phyloP scores from a whole-genome alignment of 2,888 invertebrate genomes.

The Glaucopsyche alexis region DNA sequence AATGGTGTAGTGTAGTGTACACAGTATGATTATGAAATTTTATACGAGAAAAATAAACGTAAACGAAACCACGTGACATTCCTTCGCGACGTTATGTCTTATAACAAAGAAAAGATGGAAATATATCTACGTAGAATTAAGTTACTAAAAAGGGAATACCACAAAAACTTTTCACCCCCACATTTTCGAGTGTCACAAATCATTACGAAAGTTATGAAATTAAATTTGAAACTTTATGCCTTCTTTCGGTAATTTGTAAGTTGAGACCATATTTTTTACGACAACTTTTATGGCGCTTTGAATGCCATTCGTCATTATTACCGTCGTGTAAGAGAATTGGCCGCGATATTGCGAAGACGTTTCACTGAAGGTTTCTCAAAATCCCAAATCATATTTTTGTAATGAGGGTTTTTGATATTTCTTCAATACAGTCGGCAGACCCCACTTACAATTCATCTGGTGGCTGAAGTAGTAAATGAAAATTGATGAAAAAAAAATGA shows the following conservation, averaged over 20 bases:
- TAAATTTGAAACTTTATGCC: conserved; percentile 17
- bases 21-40: no score
- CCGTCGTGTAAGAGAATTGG: background rate
- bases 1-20: no score
- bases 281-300: conserved; percentile 9
- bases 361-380: background rate
- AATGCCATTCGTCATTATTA: conserved; percentile 17
- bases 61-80: no score
- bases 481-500: no score
- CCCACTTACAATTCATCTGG: no score
- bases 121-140: background rate
- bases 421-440: no score
- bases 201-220: conserved; percentile 18
- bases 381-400: background rate
- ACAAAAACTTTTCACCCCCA: conserved; percentile 8
- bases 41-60: no score
- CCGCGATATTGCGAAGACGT: background rate
- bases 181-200: conserved; percentile 19
- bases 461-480: no score
- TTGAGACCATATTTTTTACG: conserved; percentile 17
- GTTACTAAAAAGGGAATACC: conserved; percentile 2
- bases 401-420: no score
- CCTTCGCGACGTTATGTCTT: no score
- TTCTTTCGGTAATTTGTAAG: conserved; percentile 9
- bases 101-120: background rate